A percentile compares a stretch with the other conserved stretches of the same genome.
Evolutionary conservation across 2,888 invertebrate species (phyloP).

Genomic region (Rhyacophila evoluta): DNA sequence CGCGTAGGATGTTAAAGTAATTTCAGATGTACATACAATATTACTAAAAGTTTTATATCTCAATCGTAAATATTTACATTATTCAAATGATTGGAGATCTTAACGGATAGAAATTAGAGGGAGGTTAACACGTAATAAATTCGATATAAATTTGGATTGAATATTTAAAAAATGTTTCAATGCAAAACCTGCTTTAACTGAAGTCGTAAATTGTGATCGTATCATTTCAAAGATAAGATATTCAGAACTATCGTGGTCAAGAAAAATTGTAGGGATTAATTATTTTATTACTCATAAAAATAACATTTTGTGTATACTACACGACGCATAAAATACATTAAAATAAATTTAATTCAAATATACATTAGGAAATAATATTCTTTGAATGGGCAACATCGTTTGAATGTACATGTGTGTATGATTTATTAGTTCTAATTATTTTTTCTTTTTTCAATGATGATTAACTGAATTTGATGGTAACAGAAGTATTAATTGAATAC

Average conservation of each 20-base stretch:
- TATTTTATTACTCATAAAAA: slow-evolving; percentile 11
- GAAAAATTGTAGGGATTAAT: slow-evolving; percentile 7
- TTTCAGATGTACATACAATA: not conserved
- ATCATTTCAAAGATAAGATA: not conserved
- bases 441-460: too few species aligned
- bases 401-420: too few species aligned
- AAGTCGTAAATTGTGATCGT: not conserved
- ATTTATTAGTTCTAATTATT: too few species aligned
- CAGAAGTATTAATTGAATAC: too few species aligned
- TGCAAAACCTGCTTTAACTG: not conserved
- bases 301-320: not conserved
- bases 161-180: not conserved
- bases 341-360: not conserved
- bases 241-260: not conserved
- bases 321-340: not conserved
- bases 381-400: too few species aligned
- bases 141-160: not conserved
- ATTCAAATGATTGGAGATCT: not conserved
- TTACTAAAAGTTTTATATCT: not conserved
- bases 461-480: too few species aligned
- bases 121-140: not conserved
- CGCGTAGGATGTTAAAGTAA: not conserved
- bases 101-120: not conserved
- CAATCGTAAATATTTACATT: not conserved
- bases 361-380: not conserved